Percentiles rank a stretch among this genome's conserved stretches.
phyloP scores from a whole-genome alignment of 2,888 invertebrate genomes.

The Cepaea hortensis region DNA sequence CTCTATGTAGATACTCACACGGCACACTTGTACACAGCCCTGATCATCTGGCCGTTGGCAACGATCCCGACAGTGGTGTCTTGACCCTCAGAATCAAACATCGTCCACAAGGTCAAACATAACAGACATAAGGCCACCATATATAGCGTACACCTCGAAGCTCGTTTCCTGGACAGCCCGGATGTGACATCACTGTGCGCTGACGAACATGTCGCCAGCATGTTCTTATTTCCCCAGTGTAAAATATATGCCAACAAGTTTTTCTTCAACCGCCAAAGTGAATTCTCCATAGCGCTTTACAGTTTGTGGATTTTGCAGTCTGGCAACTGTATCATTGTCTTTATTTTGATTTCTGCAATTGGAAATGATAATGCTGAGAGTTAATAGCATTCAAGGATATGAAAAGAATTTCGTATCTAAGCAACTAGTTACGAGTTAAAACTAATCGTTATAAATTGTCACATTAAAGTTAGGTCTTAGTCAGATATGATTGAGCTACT shows the following conservation, averaged over 20 bases:
- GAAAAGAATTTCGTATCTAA: no score
- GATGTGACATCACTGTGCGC: not conserved
- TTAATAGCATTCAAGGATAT: no score
- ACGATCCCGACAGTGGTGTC: not conserved
- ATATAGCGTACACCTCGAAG: not conserved
- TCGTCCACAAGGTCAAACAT: not conserved
- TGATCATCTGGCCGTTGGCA: conserved; percentile 13
- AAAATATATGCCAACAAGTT: not conserved
- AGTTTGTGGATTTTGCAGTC: not conserved
- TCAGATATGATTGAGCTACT: no score
- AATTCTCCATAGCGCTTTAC: not conserved
- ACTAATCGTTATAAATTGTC: no score
- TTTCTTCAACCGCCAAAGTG: not conserved
- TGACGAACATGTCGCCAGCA: not conserved
- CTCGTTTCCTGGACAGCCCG: not conserved
- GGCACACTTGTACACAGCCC: conserved; percentile 37
- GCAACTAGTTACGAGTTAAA: no score
- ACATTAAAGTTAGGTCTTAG: no score
- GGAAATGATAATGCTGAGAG: no score
- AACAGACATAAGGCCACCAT: not conserved
- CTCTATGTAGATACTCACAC: conserved; percentile 7
- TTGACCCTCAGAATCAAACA: not conserved
- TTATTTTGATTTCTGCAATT: no score
- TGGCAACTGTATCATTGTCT: not conserved
- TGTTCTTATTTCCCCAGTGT: not conserved